Conservation (phyloP, 1,140 invertebrate genomes). For the Anastrepha obliqua region DNA sequence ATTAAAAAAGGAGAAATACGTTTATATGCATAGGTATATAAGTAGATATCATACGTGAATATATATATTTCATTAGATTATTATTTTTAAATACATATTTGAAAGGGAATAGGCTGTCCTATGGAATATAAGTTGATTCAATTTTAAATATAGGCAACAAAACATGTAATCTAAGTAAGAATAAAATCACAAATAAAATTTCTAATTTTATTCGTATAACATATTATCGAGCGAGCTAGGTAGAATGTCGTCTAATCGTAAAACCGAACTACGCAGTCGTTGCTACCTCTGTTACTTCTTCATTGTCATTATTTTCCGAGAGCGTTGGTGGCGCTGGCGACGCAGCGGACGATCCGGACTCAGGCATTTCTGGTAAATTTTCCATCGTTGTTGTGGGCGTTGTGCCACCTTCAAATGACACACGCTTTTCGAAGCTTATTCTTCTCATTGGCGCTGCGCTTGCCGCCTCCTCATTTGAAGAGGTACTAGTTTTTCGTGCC, state of each 20-base stretch:
- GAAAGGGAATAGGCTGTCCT: not conserved
- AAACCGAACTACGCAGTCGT: not conserved
- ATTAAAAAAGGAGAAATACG: no score
- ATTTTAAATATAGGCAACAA: not conserved
- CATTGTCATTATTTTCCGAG: not conserved
- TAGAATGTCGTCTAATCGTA: not conserved
- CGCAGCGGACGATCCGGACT: conserved; percentile 46
- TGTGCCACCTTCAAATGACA: conserved; percentile 43
- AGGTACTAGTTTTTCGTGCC: conserved; percentile 66
- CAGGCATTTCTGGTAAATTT: conserved; percentile 56
- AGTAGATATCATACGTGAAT: not conserved
- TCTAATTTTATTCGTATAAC: not conserved
- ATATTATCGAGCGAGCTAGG: no score
- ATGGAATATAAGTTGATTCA: conserved; percentile 33
- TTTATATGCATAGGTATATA: not conserved
- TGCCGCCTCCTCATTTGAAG: conserved; percentile 59
- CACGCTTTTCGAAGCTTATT: conserved; percentile 59
- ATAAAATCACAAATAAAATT: not conserved
- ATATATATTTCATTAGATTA: conserved; percentile 45
- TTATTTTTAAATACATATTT: not conserved
- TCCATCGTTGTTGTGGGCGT: conserved; percentile 46
- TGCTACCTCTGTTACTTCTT: not conserved
- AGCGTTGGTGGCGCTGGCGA: conserved; percentile 41
- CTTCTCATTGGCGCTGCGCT: conserved; percentile 57
- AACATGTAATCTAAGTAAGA: conserved; percentile 22